Percentiles rank a stretch among this genome's conserved stretches.
These are phyloP conservation scores for Ceyx margarethae DNA, from an alignment of 2,113 vertebrate species.

Conservation along the genomic window DNA sequence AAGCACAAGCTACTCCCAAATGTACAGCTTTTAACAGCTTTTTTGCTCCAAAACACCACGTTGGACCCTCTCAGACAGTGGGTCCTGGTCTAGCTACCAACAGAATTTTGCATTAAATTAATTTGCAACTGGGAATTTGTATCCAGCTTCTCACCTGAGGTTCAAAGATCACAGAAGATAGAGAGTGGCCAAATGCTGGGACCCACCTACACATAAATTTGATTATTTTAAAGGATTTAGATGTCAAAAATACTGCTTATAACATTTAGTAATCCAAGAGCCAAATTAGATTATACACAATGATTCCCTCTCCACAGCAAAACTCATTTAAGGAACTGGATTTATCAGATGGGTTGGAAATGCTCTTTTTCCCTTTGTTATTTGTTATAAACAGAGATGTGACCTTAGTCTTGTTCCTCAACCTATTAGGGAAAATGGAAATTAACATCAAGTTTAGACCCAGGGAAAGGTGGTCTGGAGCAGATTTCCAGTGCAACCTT, in stretches of 20 bases:
- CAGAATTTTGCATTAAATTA: neutral
- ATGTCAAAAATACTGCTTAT: neutral
- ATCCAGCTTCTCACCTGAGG: neutral
- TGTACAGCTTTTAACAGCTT: fast-evolving
- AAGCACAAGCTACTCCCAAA: neutral
- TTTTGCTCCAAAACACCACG: neutral
- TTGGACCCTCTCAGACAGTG: neutral
- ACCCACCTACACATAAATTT: fast-evolving
- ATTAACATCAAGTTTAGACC: neutral
- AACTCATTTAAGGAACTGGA: neutral
- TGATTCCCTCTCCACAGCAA: neutral
- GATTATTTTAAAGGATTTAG: neutral
- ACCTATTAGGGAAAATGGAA: neutral
- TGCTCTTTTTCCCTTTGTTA: neutral
- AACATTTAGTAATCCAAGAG: neutral
- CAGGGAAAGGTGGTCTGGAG: neutral
- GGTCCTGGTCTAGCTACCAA: fast-evolving
- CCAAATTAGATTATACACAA: neutral
- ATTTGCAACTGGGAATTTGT: neutral
- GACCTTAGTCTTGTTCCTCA: neutral
- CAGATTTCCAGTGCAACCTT: neutral
- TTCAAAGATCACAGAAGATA: neutral
- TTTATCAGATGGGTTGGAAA: neutral
- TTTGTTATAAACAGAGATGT: neutral
- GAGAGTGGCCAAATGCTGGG: neutral